phyloP scores from a whole-genome alignment of 2,797 vertebrate genomes.

The Falco cherrug region DNA sequence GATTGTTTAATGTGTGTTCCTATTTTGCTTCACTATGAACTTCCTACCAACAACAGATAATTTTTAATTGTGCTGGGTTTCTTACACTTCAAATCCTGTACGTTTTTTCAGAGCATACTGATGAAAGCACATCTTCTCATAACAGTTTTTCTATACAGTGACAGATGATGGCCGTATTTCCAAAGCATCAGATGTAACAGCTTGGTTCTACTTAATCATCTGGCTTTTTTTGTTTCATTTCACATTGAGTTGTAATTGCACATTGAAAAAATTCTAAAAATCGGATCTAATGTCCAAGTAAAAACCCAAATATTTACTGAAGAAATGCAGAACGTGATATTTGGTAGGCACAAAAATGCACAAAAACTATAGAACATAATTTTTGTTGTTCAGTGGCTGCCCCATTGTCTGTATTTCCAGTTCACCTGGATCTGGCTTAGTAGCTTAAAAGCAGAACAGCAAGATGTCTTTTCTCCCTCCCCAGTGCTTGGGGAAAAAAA shows the following conservation, averaged over 20 bases:
- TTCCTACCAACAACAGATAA: background rate
- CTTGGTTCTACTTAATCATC: slow-evolving; percentile 32
- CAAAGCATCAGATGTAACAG: slow-evolving; percentile 14
- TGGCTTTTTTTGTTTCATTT: background rate
- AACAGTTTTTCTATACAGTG: background rate
- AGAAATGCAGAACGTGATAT: background rate
- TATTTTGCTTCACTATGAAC: background rate
- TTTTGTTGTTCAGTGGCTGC: background rate
- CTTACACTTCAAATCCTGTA: background rate
- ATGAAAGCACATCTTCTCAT: background rate
- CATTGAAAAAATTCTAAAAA: background rate
- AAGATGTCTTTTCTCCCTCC: background rate
- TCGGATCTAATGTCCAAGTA: background rate
- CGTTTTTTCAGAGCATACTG: background rate
- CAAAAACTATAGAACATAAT: background rate
- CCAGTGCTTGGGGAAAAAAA: background rate
- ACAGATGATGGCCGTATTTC: slow-evolving; percentile 50
- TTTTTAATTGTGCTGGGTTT: background rate
- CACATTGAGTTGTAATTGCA: background rate
- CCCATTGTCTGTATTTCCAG: background rate
- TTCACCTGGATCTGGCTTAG: background rate
- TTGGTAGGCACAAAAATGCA: background rate
- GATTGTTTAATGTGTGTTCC: background rate
- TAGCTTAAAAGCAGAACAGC: background rate
- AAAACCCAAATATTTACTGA: background rate